phyloP scores from a whole-genome alignment of 2,888 invertebrate species.

The Stenichneumon culpator region DNA sequence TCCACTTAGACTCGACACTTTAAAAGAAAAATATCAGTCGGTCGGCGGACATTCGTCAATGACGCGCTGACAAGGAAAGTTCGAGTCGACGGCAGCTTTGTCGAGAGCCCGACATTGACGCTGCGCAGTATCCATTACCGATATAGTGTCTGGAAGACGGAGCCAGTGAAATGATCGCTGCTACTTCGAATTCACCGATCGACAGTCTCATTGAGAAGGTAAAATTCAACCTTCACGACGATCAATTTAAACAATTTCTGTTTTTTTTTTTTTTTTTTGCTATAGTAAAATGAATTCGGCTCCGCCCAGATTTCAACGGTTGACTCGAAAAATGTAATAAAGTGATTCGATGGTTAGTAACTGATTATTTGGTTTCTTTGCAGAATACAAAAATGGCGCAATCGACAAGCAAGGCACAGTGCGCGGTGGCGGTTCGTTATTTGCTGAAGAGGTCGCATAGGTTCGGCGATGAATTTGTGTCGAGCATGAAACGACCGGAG shows the following conservation, averaged over 20 bases:
- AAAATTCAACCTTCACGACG: neutral
- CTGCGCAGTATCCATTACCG: neutral
- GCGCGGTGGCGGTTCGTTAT: constrained; percentile 21
- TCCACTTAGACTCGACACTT: neutral
- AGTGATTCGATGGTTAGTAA: neutral
- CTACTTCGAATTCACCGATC: constrained; percentile 41
- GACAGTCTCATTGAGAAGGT: constrained; percentile 48
- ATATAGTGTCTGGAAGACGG: neutral
- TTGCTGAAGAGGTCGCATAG: constrained; percentile 51
- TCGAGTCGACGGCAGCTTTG: neutral
- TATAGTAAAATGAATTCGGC: neutral
- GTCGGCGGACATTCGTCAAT: neutral
- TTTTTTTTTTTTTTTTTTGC: neutral
- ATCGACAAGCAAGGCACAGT: neutral
- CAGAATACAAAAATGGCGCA: constrained; percentile 39
- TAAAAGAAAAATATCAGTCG: constrained; percentile 19
- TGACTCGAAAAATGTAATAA: neutral
- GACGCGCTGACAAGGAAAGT: neutral
- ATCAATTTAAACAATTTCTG: neutral
- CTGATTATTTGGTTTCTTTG: constrained; percentile 8
- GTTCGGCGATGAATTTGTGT: constrained; percentile 41
- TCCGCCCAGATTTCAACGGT: neutral
- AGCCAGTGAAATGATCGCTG: constrained; percentile 29
- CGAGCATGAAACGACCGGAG: constrained; percentile 23
- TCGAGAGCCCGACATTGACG: neutral